A percentile compares a stretch with the other conserved stretches of the same genome.
Conservation (phyloP, 2,888 invertebrate species). For the Euzophera pinguis region DNA sequence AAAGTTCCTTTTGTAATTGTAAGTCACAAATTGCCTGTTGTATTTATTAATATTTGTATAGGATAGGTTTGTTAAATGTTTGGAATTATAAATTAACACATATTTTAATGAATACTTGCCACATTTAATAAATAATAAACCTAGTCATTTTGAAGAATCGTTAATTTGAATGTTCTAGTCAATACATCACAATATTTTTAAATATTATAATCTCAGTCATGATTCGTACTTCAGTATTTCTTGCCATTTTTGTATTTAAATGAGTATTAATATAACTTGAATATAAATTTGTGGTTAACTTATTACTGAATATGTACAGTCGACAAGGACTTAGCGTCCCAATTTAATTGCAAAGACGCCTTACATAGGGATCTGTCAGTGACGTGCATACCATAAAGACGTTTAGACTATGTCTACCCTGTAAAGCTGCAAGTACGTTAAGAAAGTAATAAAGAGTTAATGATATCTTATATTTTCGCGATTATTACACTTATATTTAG, state of each 20-base stretch:
- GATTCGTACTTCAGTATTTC: neutral
- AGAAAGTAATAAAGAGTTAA: too few relatives aligned
- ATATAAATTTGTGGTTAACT: neutral
- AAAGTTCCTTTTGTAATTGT: conserved; percentile 1
- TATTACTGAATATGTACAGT: neutral
- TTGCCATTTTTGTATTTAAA: neutral
- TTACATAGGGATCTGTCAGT: too few relatives aligned
- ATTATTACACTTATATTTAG: too few relatives aligned
- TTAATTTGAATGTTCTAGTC: neutral
- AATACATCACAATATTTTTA: neutral
- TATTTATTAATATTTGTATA: neutral
- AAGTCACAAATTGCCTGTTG: neutral
- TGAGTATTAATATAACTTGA: too few relatives aligned
- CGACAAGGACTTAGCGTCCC: too few relatives aligned
- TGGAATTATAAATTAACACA: neutral
- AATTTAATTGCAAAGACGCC: too few relatives aligned
- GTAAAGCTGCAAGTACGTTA: too few relatives aligned
- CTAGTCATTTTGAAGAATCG: conserved; percentile 5
- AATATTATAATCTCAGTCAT: neutral
- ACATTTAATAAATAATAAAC: neutral
- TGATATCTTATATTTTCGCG: too few relatives aligned
- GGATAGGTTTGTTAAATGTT: neutral
- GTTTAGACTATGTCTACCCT: too few relatives aligned
- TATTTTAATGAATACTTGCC: neutral
- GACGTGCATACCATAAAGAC: too few relatives aligned